Evolutionary conservation across 2,113 vertebrate genomes (phyloP).

Genomic region (Tupaia chinensis): DNA sequence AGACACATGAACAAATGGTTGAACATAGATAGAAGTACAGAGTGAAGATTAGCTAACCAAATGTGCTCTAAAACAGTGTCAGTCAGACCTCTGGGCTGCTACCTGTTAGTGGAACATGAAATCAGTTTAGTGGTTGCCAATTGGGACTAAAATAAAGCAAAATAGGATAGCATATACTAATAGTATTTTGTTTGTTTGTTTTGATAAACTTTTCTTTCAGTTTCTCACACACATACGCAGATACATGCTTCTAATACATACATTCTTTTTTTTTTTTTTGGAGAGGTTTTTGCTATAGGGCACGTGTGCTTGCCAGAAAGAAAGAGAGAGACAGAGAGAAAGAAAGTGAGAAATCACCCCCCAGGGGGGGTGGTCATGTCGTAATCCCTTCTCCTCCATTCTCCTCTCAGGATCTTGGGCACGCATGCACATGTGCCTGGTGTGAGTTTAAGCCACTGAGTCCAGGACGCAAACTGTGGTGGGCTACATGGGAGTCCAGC

Average conservation of each 20-base stretch:
- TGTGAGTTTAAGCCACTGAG: too few relatives aligned
- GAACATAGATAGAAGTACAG: not conserved
- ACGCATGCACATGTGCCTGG: too few relatives aligned
- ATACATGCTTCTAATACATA: not conserved
- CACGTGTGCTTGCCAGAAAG: too few relatives aligned
- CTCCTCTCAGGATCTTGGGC: too few relatives aligned
- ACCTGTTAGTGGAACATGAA: not conserved
- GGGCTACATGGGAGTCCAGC: too few relatives aligned
- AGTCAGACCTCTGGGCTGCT: not conserved
- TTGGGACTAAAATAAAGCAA: not conserved
- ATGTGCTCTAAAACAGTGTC: not conserved
- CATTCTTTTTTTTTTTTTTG: too few relatives aligned
- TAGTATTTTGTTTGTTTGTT: not conserved
- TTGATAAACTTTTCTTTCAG: conserved; percentile 21
- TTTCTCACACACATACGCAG: not conserved
- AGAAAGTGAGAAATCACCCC: too few relatives aligned
- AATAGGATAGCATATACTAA: not conserved
- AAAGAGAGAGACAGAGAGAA: too few relatives aligned
- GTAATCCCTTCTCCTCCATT: too few relatives aligned
- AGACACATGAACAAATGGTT: not conserved
- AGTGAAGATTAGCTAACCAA: not conserved
- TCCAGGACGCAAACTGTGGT: too few relatives aligned
- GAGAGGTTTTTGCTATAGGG: too few relatives aligned
- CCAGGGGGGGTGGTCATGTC: too few relatives aligned
- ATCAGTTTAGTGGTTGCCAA: not conserved